These are phyloP conservation scores for Molanna angustata DNA, from an alignment of 2,888 invertebrate species.

Conservation along the genomic window DNA sequence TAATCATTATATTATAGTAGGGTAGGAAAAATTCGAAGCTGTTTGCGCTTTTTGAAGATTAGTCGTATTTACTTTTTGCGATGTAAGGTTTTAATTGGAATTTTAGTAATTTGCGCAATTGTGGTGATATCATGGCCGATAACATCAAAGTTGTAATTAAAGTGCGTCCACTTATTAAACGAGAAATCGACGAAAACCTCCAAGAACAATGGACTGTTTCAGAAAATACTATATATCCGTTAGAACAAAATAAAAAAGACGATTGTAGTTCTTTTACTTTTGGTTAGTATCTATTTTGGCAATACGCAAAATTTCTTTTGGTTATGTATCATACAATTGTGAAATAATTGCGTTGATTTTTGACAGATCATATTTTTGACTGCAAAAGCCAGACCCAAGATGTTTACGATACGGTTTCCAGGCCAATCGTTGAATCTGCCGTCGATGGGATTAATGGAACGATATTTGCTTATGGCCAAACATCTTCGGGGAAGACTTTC, in stretches of 20 bases:
- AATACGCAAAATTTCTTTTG: background rate
- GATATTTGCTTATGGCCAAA: constrained; percentile 90
- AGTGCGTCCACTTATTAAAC: constrained; percentile 64
- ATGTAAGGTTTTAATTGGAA: too few species aligned
- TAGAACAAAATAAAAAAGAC: constrained; percentile 37
- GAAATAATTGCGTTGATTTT: constrained; percentile 23
- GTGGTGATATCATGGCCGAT: constrained; percentile 59
- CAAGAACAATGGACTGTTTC: constrained; percentile 56
- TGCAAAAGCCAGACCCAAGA: constrained; percentile 55
- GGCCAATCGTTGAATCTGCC: constrained; percentile 69
- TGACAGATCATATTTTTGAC: constrained; percentile 73
- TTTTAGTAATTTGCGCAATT: too few species aligned
- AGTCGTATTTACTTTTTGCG: too few species aligned
- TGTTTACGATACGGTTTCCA: constrained; percentile 66
- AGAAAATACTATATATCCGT: constrained; percentile 20
- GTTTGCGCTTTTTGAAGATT: too few species aligned
- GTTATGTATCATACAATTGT: constrained; percentile 2
- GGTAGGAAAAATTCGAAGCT: too few species aligned
- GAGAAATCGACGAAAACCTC: constrained; percentile 60
- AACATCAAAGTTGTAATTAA: constrained; percentile 76
- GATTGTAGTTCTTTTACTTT: constrained; percentile 38
- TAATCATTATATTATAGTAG: too few species aligned
- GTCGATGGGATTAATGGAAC: constrained; percentile 80
- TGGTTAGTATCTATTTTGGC: constrained; percentile 23
- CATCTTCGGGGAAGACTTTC: constrained; percentile 84